phyloP scores from a whole-genome alignment of 2,888 invertebrate species.

The Trachelus tabidus region DNA sequence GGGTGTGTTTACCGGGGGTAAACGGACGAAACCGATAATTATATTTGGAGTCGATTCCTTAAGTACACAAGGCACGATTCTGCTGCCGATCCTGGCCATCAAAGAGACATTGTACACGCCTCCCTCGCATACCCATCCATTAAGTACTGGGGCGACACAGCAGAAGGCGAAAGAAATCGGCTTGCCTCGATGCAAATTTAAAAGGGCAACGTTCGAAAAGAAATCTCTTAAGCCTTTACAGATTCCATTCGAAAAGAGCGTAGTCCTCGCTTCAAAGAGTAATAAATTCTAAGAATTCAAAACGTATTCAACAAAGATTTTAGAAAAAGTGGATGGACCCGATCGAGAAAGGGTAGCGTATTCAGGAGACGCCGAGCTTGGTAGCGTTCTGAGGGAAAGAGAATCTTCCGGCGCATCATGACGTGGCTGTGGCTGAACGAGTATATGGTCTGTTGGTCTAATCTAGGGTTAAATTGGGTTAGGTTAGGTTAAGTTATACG shows the following conservation, averaged over 20 bases:
- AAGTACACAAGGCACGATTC: slow-evolving; percentile 48
- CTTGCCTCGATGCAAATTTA: neutral
- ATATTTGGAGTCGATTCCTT: slow-evolving; percentile 61
- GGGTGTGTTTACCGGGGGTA: slow-evolving; percentile 51
- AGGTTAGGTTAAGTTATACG: slow-evolving; percentile 53
- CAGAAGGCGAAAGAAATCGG: neutral
- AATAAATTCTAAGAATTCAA: neutral
- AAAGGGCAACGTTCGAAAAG: neutral
- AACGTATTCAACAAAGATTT: neutral
- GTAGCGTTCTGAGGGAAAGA: neutral
- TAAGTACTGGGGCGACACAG: neutral
- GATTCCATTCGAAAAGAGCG: neutral
- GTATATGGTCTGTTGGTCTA: slow-evolving; percentile 49
- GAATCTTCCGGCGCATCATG: neutral
- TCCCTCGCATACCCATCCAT: neutral
- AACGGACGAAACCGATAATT: slow-evolving; percentile 60
- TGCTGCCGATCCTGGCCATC: slow-evolving; percentile 10
- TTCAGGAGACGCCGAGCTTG: neutral
- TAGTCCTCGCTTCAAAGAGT: neutral
- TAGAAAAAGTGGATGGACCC: neutral
- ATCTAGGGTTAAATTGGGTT: slow-evolving; percentile 55
- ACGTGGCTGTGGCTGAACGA: slow-evolving; percentile 24
- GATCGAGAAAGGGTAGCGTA: neutral
- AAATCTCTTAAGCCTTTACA: neutral
- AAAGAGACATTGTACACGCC: neutral